Conservation (phyloP, 1,140 invertebrate species). For the Musca vetustissima region DNA sequence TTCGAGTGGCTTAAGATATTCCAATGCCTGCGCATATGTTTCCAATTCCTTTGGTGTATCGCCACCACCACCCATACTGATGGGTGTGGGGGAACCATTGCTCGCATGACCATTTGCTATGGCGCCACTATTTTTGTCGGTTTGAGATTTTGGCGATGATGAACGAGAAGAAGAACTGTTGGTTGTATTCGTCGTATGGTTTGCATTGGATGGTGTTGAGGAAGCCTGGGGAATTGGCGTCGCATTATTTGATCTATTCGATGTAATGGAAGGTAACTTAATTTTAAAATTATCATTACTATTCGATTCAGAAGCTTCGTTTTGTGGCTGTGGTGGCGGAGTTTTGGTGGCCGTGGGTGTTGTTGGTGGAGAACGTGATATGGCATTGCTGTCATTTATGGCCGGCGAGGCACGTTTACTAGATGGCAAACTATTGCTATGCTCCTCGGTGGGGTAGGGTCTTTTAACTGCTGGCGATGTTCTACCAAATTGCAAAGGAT, state of each 20-base stretch:
- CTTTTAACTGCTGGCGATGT: constrained; percentile 15
- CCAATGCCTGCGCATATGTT: constrained; percentile 45
- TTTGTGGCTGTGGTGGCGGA: too few relatives aligned
- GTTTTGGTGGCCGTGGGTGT: too few relatives aligned
- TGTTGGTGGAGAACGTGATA: too few relatives aligned
- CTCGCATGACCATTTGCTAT: constrained; percentile 34
- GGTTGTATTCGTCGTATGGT: too few relatives aligned
- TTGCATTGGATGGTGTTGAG: neutral
- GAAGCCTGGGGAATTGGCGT: neutral
- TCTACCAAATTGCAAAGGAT: neutral
- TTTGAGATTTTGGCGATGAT: neutral
- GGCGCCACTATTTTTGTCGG: neutral
- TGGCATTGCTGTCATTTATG: neutral
- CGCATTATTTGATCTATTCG: constrained; percentile 6
- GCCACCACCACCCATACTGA: neutral
- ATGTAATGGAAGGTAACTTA: neutral
- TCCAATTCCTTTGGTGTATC: constrained; percentile 37
- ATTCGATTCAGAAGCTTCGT: too few relatives aligned
- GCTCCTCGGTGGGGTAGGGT: neutral
- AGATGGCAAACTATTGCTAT: neutral
- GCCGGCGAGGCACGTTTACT: neutral
- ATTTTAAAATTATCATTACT: constrained; percentile 12
- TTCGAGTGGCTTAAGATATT: constrained; percentile 48
- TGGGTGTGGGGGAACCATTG: constrained; percentile 35
- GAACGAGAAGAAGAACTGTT: neutral